Conservation (phyloP, 2,888 invertebrate species). For the Andrena trimmerana region DNA sequence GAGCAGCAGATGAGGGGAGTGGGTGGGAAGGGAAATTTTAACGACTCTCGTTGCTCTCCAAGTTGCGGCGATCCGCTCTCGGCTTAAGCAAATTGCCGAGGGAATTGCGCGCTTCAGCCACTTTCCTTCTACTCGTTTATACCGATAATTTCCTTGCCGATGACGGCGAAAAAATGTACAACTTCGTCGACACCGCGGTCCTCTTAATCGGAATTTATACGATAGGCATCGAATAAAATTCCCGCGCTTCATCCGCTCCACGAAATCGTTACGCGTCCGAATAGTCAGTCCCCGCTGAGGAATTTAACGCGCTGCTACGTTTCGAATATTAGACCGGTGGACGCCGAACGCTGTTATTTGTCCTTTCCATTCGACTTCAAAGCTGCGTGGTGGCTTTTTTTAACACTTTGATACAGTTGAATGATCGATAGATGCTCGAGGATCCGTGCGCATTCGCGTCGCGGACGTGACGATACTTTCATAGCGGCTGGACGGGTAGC, state of each 20-base stretch:
- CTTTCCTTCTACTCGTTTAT: conserved; percentile 68
- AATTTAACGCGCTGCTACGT: not conserved
- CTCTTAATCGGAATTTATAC: conserved; percentile 37
- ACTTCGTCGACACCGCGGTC: conserved; percentile 31
- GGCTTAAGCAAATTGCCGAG: conserved; percentile 74
- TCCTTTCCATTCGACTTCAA: not conserved
- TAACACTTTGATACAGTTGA: not conserved
- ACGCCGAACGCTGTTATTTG: not conserved
- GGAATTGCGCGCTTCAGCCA: conserved; percentile 68
- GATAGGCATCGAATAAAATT: conserved; percentile 17
- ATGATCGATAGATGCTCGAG: not conserved
- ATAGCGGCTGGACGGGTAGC: conserved; percentile 7
- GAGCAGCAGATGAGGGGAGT: not conserved
- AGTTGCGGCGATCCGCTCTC: conserved; percentile 68
- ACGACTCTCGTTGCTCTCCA: conserved; percentile 69
- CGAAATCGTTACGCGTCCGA: not conserved
- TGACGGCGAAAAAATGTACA: conserved; percentile 39
- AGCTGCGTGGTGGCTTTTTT: not conserved
- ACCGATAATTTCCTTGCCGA: conserved; percentile 68
- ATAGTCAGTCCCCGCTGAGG: not conserved
- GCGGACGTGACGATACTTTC: conserved; percentile 64
- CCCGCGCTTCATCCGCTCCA: not conserved
- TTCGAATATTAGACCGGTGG: not conserved
- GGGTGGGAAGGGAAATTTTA: conserved; percentile 62
- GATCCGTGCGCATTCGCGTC: conserved; percentile 1